Base-by-base conservation (phyloP, 2,113 vertebrate species). In the Oxyura jamaicensis region DNA sequence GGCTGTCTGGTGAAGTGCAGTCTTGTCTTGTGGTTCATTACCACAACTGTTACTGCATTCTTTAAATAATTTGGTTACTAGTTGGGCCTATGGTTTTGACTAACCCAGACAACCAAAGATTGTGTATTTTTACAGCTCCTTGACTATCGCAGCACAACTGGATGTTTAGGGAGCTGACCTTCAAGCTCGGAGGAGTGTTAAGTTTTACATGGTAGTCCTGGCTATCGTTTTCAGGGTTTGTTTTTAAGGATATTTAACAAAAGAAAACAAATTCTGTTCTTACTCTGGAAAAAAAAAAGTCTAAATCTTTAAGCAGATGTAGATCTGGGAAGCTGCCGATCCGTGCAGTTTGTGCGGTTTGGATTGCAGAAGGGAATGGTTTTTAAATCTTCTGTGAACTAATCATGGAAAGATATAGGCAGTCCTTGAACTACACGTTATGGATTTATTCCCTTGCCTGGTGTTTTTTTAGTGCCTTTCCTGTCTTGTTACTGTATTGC, bases 361-460 rank as follows among this genome's bases (percentile, higher is more conserved):
- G 35, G 6, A 22, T 26, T 83, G 35, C 56, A 10, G 77, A 76
- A 60, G 31, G 41, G 44, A 48, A 28, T 50, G 29, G 6, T 33
- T 58, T 90, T 62, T 62, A 77, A 86, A 28, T 25, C 46, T 60
- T 62, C 22, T 7, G 23, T 21, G 35, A 29, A 8, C 5, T 23
- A 17, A 7, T 39, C 17, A 14, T 52, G 13, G 14, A 25, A 23
- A 67, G 28, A 13, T 4, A 2, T 1, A 17, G 11, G 2, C 2
- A 3, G 23, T 91, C 21, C 26, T 73, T 17, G 19, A 55, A 8
- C 62, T 55, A 5, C 14, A 1, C 4, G 19, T 16, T 60, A 7
- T 0, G 0, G 21, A 21, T 90, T 80, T 86, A 11, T 76, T 82
- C 1, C 1, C 39, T 68, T 76, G 33, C 68, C 25, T 79, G 21